A percentile compares a stretch with the other conserved stretches of the same genome.
phyloP scores from a whole-genome alignment of 2,797 vertebrate genomes.

The Trematomus bernacchii region DNA sequence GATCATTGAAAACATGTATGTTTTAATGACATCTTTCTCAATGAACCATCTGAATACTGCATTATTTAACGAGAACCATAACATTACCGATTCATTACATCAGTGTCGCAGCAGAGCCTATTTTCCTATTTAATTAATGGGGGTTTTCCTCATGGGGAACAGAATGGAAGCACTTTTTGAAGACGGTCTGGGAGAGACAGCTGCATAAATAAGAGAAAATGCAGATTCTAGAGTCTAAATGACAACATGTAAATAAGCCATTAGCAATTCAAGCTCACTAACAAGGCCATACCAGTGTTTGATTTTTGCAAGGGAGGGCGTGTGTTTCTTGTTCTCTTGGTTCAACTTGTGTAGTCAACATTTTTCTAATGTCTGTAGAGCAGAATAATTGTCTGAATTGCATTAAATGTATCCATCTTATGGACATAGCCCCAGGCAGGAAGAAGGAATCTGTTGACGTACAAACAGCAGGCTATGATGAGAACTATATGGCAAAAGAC shows the following conservation, averaged over 20 bases:
- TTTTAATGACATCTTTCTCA: slow-evolving; percentile 40
- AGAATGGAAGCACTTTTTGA: slow-evolving; percentile 63
- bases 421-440: slow-evolving; percentile 9
- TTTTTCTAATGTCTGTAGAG: slow-evolving; percentile 28
- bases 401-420: neutral
- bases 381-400: slow-evolving; percentile 21
- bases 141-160: slow-evolving; percentile 57
- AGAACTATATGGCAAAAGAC: slow-evolving; percentile 5
- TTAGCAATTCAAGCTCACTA: slow-evolving; percentile 75
- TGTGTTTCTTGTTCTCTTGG: slow-evolving; percentile 23
- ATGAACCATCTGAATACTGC: slow-evolving; percentile 22
- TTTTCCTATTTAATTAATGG: slow-evolving; percentile 76
- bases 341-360: slow-evolving; percentile 22
- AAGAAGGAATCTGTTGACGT: slow-evolving; percentile 17
- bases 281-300: slow-evolving; percentile 67
- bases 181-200: slow-evolving; percentile 64
- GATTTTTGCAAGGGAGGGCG: slow-evolving; percentile 46
- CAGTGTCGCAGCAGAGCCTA: slow-evolving; percentile 49
- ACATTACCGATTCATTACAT: slow-evolving; percentile 71
- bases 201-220: slow-evolving; percentile 70
- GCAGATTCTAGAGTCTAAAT: slow-evolving; percentile 74
- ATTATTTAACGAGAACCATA: slow-evolving; percentile 60
- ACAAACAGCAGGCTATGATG: slow-evolving; percentile 4
- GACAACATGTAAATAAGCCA: slow-evolving; percentile 77
- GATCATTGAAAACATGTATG: slow-evolving; percentile 17